Evolutionary conservation across 1,140 invertebrate genomes (phyloP).

Genomic region (Samia ricini): DNA sequence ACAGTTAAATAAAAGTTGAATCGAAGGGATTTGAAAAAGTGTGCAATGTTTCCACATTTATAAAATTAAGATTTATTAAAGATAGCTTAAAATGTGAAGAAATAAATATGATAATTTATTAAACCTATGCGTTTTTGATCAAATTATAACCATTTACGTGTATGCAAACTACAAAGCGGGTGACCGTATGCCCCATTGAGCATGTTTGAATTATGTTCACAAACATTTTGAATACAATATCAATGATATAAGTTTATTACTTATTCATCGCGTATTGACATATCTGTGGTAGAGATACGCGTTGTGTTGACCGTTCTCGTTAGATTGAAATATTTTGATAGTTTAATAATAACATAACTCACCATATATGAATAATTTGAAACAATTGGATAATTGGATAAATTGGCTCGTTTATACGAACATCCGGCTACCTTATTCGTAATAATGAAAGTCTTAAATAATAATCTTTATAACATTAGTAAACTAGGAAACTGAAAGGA

Average conservation of each 20-base stretch:
- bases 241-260: conserved; percentile 23
- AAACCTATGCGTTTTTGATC: too few species aligned
- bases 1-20: too few species aligned
- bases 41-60: too few species aligned
- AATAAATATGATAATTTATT: too few species aligned
- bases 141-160: not conserved
- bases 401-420: not conserved
- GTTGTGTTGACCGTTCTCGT: conserved; percentile 16
- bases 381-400: not conserved
- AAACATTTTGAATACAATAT: conserved; percentile 40
- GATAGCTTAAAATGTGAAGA: too few species aligned
- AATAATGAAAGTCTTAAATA: not conserved
- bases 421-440: not conserved
- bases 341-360: not conserved
- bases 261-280: conserved; percentile 26
- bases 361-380: not conserved
- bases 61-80: too few species aligned
- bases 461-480: not conserved
- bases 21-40: too few species aligned
- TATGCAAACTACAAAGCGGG: not conserved
- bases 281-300: conserved; percentile 12
- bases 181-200: conserved; percentile 27
- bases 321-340: conserved; percentile 10
- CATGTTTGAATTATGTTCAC: conserved; percentile 35
- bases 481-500: not conserved